Evolutionary conservation across 2,888 invertebrate genomes (phyloP).

Genomic region (Eubasilissa splendida): DNA sequence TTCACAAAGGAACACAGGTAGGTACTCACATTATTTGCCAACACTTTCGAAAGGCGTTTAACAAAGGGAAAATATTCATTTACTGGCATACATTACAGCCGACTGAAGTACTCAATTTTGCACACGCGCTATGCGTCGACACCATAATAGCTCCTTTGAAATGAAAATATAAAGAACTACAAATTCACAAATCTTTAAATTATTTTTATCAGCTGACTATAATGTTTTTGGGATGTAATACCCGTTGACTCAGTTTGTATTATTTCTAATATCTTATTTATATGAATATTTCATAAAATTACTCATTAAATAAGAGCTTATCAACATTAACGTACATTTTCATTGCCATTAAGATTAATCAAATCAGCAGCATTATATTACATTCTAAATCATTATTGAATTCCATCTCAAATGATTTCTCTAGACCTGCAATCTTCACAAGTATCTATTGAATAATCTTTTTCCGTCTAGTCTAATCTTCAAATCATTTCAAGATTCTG

Average conservation of each 20-base stretch:
- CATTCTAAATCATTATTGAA: neutral
- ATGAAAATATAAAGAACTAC: slow-evolving; percentile 5
- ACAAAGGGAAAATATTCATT: slow-evolving; percentile 38
- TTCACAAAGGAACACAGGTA: slow-evolving; percentile 33
- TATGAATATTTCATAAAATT: no score
- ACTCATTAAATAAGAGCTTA: no score
- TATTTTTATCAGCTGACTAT: no score
- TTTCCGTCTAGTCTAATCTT: slow-evolving; percentile 3
- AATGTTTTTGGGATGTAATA: no score
- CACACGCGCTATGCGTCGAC: slow-evolving; percentile 11
- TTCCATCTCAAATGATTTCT: slow-evolving; percentile 1
- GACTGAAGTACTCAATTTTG: slow-evolving; percentile 5
- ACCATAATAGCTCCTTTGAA: neutral
- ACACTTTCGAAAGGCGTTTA: slow-evolving; percentile 40
- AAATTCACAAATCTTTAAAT: no score
- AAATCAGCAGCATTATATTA: no score
- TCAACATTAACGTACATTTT: no score
- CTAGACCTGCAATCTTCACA: neutral
- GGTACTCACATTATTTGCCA: slow-evolving; percentile 26
- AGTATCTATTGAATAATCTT: neutral
- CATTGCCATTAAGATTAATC: no score
- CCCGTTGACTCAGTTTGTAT: no score
- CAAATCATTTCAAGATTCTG: slow-evolving; percentile 10
- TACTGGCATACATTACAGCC: slow-evolving; percentile 22
- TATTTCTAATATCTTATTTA: no score